Evolutionary conservation across 2,888 invertebrate species (phyloP), one percentile per base, ranked within the genome.

Genomic region (Ophion costatus): DNA sequence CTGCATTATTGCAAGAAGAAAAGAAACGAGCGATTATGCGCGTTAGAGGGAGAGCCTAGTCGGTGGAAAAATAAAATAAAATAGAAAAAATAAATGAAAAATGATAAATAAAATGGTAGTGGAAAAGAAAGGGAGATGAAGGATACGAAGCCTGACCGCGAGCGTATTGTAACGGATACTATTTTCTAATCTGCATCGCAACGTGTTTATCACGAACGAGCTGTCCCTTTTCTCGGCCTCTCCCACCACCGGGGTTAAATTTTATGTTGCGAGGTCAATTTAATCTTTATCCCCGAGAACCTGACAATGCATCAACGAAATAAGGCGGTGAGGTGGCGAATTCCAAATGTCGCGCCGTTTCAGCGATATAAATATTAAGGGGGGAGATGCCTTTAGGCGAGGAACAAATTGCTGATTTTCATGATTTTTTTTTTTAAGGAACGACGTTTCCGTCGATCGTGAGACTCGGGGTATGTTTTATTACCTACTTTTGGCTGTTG

Each of bases 111-210:
- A 51, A 38, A 24, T 64, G 57, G 61, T 29, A 38, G 75, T 7
- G 6, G 29, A 24, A 63, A 29, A 70, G 67, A 24, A 51, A 67
- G 71, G 83, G 81, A 76, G 67, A 64, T 59, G 73, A 66, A 70
- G 80, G 71, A 56, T 5, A 71, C 70, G 78, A 84, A 84, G 84
- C 84, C 84, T 59, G 64, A 84, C 70, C 70, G 78, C 77, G 81
- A 57, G 57, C 59, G 78, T 14, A 10, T 66, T 81, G 81, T 80
- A 80, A 81, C 63, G 63, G 59, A 81, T 78, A 75, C 84, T 75
- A 59, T 75, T 59, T 71, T 51, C 71, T 84, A 70, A 84, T 81
- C 84, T 76, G 69, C 81, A 70, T 81, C 75, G 57, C 81, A 69
- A 33, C 78, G 81, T 75, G 45, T 78, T 29, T 78, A 74, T 84